Base-by-base conservation (phyloP, 1,140 invertebrate genomes). In the Alviniconcha marisindica region DNA sequence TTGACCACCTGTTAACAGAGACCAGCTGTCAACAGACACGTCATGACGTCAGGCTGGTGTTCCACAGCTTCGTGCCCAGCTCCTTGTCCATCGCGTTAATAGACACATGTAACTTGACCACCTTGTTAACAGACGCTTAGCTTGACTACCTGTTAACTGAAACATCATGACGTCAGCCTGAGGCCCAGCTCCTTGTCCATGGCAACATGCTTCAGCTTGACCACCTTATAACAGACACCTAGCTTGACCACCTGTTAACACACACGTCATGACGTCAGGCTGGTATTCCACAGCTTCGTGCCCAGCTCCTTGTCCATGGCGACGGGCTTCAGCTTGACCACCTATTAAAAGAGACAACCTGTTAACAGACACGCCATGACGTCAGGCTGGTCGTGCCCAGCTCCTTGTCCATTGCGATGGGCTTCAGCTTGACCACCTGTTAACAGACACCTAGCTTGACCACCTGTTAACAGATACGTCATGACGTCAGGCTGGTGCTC, bases 161-260 rank as follows among this genome's bases (percentile, higher is more conserved):
- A 48, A 18, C 7, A 18, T 5, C 18, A 48, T 48, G 18, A 18
- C 7, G 18, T 18, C 5, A 18, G 5, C n/a, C n/a, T n/a, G n/a
- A n/a, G 33, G 14, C 87, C 85, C 71, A 87, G 88, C 74, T 91
- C 88, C 51, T 84, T 85, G 15, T 87, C 83, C 24, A n/a, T 87
- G 1, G 89, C 87, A 28, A n/a, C n/a, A n/a, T n/a, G n/a, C n/a
- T 87, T 86, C 14, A 86, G 82, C 63, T 89, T 87, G 38, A 88
- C 60, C 14, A 73, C 66, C 48, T 74, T 42, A n/a, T 4, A 63
- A 14, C n/a, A 77, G n/a, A n/a, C n/a, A n/a, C n/a, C n/a, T n/a
- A 86, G 82, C 63, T 89, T n/a, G n/a, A n/a, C n/a, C n/a, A n/a
- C n/a, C n/a, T n/a, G n/a, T n/a, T n/a, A n/a, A n/a, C n/a, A n/a